Evolutionary conservation across 37 sponge, comb jelly and placozoan species (phyloP).

Genomic region (Aphrocallistes beatrix): DNA sequence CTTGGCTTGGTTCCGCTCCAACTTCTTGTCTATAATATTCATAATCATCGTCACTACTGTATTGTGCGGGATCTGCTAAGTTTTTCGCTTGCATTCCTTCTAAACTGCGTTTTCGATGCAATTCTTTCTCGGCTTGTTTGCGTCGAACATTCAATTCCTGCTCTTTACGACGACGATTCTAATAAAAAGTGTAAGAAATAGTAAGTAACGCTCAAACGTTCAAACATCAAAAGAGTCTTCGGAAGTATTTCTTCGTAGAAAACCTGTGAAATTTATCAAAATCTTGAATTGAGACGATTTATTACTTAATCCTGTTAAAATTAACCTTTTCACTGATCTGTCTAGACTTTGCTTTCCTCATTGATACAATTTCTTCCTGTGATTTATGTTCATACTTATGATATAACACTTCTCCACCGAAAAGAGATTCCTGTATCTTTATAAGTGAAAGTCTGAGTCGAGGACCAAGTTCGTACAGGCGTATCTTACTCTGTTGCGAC

Average conservation of each 20-base stretch:
- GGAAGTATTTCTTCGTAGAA: too few relatives aligned
- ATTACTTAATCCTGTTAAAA: too few relatives aligned
- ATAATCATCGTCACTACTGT: background rate
- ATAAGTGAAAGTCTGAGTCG: background rate
- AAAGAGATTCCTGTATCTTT: background rate
- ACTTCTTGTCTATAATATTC: background rate
- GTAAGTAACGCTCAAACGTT: too few relatives aligned
- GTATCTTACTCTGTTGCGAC: background rate
- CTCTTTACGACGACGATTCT: background rate
- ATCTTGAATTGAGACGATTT: too few relatives aligned
- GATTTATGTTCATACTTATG: background rate
- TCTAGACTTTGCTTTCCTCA: background rate
- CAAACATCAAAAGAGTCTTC: too few relatives aligned
- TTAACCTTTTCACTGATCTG: background rate
- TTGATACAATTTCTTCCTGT: background rate
- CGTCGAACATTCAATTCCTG: background rate
- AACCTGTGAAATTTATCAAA: too few relatives aligned
- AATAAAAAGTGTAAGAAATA: background rate
- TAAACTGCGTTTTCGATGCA: background rate
- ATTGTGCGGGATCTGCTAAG: background rate
- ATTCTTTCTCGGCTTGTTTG: background rate
- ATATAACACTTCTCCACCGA: background rate
- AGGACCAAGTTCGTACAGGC: background rate
- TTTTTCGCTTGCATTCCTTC: background rate
- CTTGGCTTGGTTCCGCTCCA: background rate